Evolutionary conservation across 2,797 vertebrate species (phyloP), one percentile per base, ranked within the genome.

Genomic region (Xenopus petersii): DNA sequence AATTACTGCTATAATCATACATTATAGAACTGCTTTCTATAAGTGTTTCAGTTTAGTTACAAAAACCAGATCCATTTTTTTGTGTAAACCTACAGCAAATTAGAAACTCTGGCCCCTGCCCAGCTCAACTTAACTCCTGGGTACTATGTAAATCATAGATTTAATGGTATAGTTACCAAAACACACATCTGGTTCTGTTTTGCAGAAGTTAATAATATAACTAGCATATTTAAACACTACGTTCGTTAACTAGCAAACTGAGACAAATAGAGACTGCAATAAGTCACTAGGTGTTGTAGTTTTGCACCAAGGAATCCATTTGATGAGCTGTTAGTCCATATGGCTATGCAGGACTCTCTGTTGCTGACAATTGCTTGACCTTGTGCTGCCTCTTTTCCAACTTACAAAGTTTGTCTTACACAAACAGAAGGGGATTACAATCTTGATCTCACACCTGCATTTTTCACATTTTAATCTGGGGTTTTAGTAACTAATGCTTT

Each of bases 111-210:
- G 92, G 94, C 92, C 91, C 93, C 92, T 90, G 92, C 89, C 95
- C 91, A 93, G 93, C 91, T 91, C 54, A 26, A 64, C 48, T 62
- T 86, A 92, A 94, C 95, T 95, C 92, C 90, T 88, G 88, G 87
- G 88, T 94, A 94, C 92, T 93, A 93, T 95, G 94, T 92, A 91
- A 92, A 96, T 97, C 94, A 96, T 93, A 94, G 93, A 91, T 92
- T 95, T 96, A 95, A 96, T 94, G 92, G 91, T 92, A 94, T 91
- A 92, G 86, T 79, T 70, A 74, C 89, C 93, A 93, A 93, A 91
- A 91, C 88, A 87, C 90, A 95, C 96, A 98, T 98, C 94, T 98
- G 96, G 94, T 97, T 98, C 93, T 93, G 92, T 94, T 98, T 93
- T 93, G 89, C 84, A 85, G 83, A 89, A 87, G 86, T 92, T 91